These are phyloP conservation scores for Cephonodes hylas DNA, from an alignment of 2,888 invertebrate species.

Conservation along the genomic window DNA sequence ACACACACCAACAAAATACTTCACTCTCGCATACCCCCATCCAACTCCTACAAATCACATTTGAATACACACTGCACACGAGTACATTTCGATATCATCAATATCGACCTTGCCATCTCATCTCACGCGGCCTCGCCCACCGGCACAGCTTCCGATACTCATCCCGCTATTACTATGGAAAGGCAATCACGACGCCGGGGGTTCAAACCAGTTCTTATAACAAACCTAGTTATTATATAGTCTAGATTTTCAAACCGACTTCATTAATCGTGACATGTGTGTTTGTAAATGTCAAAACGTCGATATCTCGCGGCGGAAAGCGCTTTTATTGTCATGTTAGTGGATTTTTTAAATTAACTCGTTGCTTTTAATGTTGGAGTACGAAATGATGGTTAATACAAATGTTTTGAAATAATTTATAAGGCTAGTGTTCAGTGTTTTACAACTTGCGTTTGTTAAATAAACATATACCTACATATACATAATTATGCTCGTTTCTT, in stretches of 20 bases:
- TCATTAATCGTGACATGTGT: background rate
- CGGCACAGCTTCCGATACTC: conserved; percentile 24
- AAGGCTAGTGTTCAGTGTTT: background rate
- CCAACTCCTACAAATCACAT: conserved; percentile 40
- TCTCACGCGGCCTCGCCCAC: conserved; percentile 16
- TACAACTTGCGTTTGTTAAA: no score
- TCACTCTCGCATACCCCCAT: conserved; percentile 34
- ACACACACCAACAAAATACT: conserved; percentile 15
- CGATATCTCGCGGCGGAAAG: background rate
- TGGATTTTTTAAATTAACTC: background rate
- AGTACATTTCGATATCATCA: background rate
- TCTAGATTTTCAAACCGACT: background rate
- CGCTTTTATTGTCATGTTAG: background rate
- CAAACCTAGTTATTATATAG: background rate
- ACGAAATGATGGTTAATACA: no score
- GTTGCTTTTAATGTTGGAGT: background rate
- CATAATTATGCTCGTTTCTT: no score
- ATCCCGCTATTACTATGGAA: conserved; percentile 1
- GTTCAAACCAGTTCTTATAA: background rate
- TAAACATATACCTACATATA: no score
- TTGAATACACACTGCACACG: conserved; percentile 34
- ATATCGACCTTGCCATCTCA: conserved; percentile 18
- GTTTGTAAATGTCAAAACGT: background rate
- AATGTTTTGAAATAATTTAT: background rate
- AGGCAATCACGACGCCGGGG: background rate